Evolutionary conservation across 2,797 vertebrate species (phyloP).

Genomic region (Parauchenoglanis ngamensis): DNA sequence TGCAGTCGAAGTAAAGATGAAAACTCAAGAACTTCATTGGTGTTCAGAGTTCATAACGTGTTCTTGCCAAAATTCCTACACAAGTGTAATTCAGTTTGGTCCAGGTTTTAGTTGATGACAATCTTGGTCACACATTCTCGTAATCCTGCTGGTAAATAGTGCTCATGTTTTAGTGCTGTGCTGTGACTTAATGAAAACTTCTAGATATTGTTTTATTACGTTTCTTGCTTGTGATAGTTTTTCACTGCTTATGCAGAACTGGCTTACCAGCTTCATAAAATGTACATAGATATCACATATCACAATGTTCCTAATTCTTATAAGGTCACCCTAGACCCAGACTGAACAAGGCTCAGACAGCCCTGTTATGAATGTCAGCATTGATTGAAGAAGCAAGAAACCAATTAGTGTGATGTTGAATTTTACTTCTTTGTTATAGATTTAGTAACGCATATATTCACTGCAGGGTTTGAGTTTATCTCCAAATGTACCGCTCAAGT

Average conservation of each 20-base stretch:
- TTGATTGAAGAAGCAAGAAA: slow-evolving; percentile 5
- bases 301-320: neutral
- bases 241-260: neutral
- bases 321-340: neutral
- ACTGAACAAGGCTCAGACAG: slow-evolving; percentile 14
- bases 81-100: slow-evolving; percentile 33
- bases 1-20: slow-evolving; percentile 61
- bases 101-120: slow-evolving; percentile 67
- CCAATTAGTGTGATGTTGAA: neutral
- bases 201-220: neutral
- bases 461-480: neutral
- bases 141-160: slow-evolving; percentile 57
- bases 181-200: slow-evolving; percentile 32
- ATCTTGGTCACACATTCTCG: slow-evolving; percentile 66
- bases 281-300: neutral
- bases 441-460: neutral
- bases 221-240: neutral
- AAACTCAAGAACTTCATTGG: neutral
- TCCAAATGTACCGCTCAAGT: neutral
- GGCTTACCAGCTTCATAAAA: neutral
- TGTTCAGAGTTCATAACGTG: neutral
- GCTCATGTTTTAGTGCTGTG: slow-evolving; percentile 41
- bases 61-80: slow-evolving; percentile 14
- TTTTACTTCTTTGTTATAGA: neutral
- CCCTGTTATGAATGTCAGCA: neutral